phyloP scores from a whole-genome alignment of 92 coral and sea anemone genomes.

The Actinostola sp. region DNA sequence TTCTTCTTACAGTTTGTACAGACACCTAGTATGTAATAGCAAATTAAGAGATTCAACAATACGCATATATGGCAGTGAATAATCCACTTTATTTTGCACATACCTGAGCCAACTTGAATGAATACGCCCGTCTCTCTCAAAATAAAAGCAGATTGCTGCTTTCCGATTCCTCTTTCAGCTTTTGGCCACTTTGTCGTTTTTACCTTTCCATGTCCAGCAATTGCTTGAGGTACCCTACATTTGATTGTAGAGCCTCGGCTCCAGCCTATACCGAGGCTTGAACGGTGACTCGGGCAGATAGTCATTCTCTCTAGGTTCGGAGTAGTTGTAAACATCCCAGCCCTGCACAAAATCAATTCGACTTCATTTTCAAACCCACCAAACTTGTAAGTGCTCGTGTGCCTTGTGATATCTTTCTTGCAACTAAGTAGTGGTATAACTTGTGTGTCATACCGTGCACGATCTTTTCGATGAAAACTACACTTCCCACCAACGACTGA shows the following conservation, averaged over 20 bases:
- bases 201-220: conserved; percentile 44
- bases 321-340: conserved; percentile 15
- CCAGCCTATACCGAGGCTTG: conserved; percentile 65
- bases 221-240: conserved; percentile 44
- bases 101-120: conserved; percentile 64
- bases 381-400: conserved; percentile 22
- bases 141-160: conserved; percentile 21
- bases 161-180: conserved; percentile 54
- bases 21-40: not conserved
- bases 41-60: too few relatives aligned
- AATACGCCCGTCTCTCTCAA: conserved; percentile 55
- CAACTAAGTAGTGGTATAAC: conserved; percentile 39
- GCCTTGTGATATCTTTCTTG: conserved; percentile 36
- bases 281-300: conserved; percentile 62
- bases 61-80: too few relatives aligned
- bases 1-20: not conserved
- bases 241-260: conserved; percentile 46
- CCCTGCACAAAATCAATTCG: conserved; percentile 56
- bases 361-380: conserved; percentile 48
- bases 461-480: conserved; percentile 35
- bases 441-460: conserved; percentile 32
- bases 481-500: conserved; percentile 55
- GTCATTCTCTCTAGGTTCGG: conserved; percentile 20
- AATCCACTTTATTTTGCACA: not conserved
- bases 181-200: conserved; percentile 50